Evolutionary conservation across 2,888 invertebrate species (phyloP).

Genomic region (Tillus elongatus): DNA sequence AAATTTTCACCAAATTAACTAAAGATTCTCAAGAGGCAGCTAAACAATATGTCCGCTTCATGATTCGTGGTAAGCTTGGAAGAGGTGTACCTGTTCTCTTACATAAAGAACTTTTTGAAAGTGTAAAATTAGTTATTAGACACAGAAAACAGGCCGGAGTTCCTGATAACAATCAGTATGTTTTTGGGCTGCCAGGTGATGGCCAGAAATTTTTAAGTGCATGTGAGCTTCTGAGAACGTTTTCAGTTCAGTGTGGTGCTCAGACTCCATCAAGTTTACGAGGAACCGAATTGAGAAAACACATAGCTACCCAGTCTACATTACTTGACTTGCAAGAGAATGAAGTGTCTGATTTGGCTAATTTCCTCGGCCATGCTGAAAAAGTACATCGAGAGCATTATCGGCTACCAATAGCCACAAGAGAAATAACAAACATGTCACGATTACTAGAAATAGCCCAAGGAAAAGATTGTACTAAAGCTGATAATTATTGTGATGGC

Average conservation of each 20-base stretch:
- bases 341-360: no score
- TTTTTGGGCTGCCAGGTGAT: slow-evolving; percentile 11
- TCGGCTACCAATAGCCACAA: slow-evolving; percentile 18
- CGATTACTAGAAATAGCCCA: slow-evolving; percentile 20
- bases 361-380: slow-evolving; percentile 24
- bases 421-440: slow-evolving; percentile 21
- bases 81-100: slow-evolving; percentile 12
- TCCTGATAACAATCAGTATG: slow-evolving; percentile 5
- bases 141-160: slow-evolving; percentile 10
- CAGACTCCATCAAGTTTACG: slow-evolving; percentile 5
- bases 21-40: slow-evolving; percentile 5
- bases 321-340: slow-evolving; percentile 4
- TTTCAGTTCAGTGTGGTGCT: slow-evolving; percentile 12
- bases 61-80: slow-evolving; percentile 12
- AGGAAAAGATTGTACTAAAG: no score
- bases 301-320: slow-evolving; percentile 7
- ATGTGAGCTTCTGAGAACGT: slow-evolving; percentile 16
- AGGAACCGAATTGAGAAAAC: slow-evolving; percentile 9
- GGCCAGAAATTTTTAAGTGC: slow-evolving; percentile 22
- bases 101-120: slow-evolving; percentile 5
- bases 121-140: slow-evolving; percentile 8
- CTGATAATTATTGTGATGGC: no score
- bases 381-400: slow-evolving; percentile 24
- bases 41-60: slow-evolving; percentile 9
- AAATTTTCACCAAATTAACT: slow-evolving; percentile 8